phyloP scores from a whole-genome alignment of 2,113 vertebrate species.

The Melanotaenia duboulayi region DNA sequence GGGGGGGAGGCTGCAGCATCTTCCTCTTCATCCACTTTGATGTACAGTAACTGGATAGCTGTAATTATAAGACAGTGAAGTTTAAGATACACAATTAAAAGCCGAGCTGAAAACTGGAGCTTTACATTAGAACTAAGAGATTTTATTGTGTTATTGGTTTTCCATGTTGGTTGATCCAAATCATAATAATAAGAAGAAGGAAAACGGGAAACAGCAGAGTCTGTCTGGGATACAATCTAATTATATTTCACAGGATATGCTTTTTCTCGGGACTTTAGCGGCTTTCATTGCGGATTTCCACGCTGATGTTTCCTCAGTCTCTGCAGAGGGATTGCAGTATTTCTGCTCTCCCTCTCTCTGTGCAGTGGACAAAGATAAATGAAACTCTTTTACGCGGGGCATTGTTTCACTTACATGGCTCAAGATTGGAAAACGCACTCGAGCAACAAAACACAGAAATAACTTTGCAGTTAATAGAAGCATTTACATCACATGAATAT shows the following conservation, averaged over 20 bases:
- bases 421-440: conserved; percentile 79
- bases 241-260: conserved; percentile 25
- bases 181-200: neutral
- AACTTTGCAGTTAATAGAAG: conserved; percentile 79
- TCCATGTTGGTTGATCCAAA: conserved; percentile 2
- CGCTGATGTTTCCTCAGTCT: conserved; percentile 48
- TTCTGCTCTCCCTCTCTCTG: conserved; percentile 48
- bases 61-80: neutral
- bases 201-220: neutral
- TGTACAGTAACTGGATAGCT: conserved; percentile 2
- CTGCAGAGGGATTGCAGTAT: conserved; percentile 77
- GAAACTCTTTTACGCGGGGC: conserved; percentile 69
- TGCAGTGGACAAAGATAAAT: conserved; percentile 80
- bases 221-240: conserved; percentile 25
- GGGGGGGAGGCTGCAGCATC: conserved; percentile 2
- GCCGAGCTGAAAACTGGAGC: neutral
- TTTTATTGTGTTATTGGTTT: neutral
- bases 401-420: conserved; percentile 76
- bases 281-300: conserved; percentile 51
- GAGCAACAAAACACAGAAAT: conserved; percentile 79
- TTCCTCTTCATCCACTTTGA: neutral
- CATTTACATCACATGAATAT: conserved; percentile 73
- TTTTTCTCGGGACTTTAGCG: conserved; percentile 39
- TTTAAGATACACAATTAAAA: neutral
- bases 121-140: neutral